Evolutionary conservation across 2,888 invertebrate species (phyloP).

Genomic region (Lumbricus terrestris): DNA sequence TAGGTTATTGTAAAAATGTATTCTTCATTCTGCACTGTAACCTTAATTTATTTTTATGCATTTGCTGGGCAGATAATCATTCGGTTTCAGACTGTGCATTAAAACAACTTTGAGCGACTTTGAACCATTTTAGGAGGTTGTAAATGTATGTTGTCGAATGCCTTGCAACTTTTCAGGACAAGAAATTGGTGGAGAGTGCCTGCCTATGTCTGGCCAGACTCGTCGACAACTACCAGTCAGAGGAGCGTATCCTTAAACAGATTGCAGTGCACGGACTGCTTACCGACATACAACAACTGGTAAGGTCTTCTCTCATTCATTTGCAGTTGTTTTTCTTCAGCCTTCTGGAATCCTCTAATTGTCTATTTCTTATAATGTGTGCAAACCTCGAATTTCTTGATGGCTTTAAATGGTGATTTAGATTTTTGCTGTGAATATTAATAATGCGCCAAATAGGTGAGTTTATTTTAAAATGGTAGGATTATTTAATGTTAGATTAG

Average conservation of each 20-base stretch:
- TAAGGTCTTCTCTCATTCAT: constrained; percentile 58
- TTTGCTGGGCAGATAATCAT: not conserved
- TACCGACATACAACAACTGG: constrained; percentile 87
- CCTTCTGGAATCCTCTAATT: not conserved
- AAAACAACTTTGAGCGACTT: not conserved
- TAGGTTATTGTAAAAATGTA: not conserved
- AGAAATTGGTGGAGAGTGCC: constrained; percentile 97
- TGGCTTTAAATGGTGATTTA: no score
- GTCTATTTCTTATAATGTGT: no score
- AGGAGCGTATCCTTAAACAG: constrained; percentile 84
- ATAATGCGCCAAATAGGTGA: no score
- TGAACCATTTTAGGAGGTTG: not conserved
- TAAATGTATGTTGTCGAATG: not conserved
- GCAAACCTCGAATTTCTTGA: no score
- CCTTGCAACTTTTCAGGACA: constrained; percentile 70
- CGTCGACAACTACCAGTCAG: constrained; percentile 92
- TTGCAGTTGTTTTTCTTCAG: not conserved
- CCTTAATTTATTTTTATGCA: not conserved
- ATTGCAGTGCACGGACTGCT: constrained; percentile 85
- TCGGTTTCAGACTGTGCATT: not conserved
- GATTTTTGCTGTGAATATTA: no score
- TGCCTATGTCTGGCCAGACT: constrained; percentile 93
- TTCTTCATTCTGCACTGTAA: not conserved
- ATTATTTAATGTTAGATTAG: no score
- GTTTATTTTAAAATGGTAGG: no score